Conservation (phyloP, 2,113 vertebrate species). For the Passer domesticus region DNA sequence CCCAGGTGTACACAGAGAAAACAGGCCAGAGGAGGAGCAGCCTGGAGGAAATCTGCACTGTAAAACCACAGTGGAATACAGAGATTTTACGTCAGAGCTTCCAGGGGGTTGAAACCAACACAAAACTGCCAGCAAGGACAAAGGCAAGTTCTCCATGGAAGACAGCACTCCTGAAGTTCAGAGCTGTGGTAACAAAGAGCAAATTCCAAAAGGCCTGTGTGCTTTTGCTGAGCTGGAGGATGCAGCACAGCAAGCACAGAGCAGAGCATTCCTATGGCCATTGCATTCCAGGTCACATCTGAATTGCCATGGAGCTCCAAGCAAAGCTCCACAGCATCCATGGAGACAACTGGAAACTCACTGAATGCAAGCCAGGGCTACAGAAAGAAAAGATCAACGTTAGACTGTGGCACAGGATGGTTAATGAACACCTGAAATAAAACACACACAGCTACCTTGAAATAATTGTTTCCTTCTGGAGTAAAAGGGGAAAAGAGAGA, state of each 20-base stretch:
- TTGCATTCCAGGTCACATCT: constrained; percentile 34
- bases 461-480: background rate
- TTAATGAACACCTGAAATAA: background rate
- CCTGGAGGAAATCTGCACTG: background rate
- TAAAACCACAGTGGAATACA: background rate
- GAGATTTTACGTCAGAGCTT: background rate
- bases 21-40: background rate
- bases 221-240: background rate
- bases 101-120: background rate
- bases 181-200: background rate
- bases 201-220: background rate
- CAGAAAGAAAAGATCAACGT: background rate
- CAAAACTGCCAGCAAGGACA: background rate
- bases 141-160: background rate
- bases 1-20: background rate
- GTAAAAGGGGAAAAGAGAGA: background rate
- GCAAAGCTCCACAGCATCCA: constrained; percentile 16
- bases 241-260: background rate
- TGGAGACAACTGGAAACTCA: constrained; percentile 7
- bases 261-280: background rate
- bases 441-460: background rate
- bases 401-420: background rate
- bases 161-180: background rate
- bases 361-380: background rate
- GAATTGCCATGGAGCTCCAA: constrained; percentile 40